phyloP scores from a whole-genome alignment of 2,797 vertebrate genomes.

The Somateria mollissima region DNA sequence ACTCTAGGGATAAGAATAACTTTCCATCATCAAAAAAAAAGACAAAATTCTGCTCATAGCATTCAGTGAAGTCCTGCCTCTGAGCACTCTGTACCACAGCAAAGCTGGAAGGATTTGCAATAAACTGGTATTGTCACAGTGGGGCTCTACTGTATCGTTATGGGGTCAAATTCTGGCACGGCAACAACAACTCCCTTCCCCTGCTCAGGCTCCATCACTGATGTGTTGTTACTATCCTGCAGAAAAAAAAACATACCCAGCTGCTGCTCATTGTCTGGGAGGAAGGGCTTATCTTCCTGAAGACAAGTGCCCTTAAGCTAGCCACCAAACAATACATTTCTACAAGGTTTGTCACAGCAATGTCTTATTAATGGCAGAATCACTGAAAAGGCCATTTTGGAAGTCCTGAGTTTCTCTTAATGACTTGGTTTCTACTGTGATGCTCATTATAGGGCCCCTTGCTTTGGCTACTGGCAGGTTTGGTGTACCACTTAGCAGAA shows the following conservation, averaged over 20 bases:
- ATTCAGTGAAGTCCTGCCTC: not conserved
- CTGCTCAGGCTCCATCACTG: not conserved
- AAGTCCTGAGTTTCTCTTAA: slow-evolving; percentile 68
- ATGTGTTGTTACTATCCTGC: not conserved
- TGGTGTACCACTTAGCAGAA: slow-evolving; percentile 31
- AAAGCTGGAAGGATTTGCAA: not conserved
- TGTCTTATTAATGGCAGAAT: slow-evolving; percentile 61
- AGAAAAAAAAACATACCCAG: not conserved
- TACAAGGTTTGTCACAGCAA: slow-evolving; percentile 66
- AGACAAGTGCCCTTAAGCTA: slow-evolving; percentile 26
- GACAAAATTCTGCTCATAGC: not conserved
- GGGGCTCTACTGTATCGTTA: not conserved
- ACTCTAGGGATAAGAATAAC: not conserved
- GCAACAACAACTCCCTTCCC: not conserved
- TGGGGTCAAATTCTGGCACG: not conserved
- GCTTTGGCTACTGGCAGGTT: slow-evolving; percentile 8
- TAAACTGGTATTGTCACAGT: not conserved
- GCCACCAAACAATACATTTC: slow-evolving; percentile 45
- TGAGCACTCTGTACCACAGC: not conserved
- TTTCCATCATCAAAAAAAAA: not conserved
- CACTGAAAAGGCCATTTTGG: slow-evolving; percentile 25
- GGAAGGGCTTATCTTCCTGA: not conserved
- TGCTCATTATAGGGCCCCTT: slow-evolving; percentile 69
- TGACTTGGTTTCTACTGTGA: slow-evolving; percentile 67
- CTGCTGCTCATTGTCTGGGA: not conserved